Evolutionary conservation across 2,888 invertebrate species (phyloP).

Genomic region (Beris chalybata): DNA sequence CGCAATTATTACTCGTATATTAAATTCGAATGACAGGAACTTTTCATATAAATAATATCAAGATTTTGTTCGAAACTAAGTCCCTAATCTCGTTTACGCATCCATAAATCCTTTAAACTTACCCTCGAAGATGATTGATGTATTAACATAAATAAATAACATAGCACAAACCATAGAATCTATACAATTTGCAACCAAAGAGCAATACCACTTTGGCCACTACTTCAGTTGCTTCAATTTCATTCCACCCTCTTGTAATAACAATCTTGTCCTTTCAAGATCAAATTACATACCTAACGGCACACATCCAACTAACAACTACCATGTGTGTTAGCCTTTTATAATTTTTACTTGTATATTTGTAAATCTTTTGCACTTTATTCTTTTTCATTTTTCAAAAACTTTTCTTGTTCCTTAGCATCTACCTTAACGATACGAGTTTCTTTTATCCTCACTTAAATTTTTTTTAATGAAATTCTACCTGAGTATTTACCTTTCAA

Average conservation of each 20-base stretch:
- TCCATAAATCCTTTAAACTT: background rate
- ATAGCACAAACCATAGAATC: slow-evolving; percentile 10
- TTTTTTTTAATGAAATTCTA: slow-evolving; percentile 19
- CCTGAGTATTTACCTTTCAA: slow-evolving; percentile 29
- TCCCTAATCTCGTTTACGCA: background rate
- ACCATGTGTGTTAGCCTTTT: slow-evolving; percentile 16
- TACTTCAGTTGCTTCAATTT: slow-evolving; percentile 25
- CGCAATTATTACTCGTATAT: no score
- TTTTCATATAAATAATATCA: no score
- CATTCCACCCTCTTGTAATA: slow-evolving; percentile 15
- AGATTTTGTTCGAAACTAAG: no score
- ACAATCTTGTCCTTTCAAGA: slow-evolving; percentile 9
- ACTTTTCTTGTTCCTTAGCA: background rate
- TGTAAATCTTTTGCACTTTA: slow-evolving; percentile 19
- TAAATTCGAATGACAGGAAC: no score
- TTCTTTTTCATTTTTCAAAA: background rate
- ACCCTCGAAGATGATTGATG: slow-evolving; percentile 2
- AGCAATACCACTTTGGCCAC: slow-evolving; percentile 30
- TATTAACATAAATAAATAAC: background rate
- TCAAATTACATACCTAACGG: background rate
- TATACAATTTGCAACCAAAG: slow-evolving; percentile 19
- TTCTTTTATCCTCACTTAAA: slow-evolving; percentile 13
- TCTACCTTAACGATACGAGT: background rate
- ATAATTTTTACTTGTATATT: slow-evolving; percentile 3
- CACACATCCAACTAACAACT: background rate